These are phyloP conservation scores for Cossypha heuglini DNA, from an alignment of 2,797 vertebrate genomes.

Conservation along the genomic window DNA sequence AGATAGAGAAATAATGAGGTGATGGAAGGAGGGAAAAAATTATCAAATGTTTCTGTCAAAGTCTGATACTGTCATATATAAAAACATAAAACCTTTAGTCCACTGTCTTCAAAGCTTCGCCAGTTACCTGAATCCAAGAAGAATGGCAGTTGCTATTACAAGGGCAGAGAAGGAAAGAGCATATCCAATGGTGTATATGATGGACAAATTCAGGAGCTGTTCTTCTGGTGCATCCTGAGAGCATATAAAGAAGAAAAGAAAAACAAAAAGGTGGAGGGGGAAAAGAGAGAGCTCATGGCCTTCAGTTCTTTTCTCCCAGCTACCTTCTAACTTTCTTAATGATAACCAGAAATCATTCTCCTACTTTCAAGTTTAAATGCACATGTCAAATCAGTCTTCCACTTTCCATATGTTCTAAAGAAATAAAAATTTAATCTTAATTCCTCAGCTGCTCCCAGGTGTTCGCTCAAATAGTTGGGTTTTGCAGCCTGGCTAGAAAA, in stretches of 20 bases:
- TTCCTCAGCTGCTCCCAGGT: slow-evolving; percentile 1
- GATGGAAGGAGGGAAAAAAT: not conserved
- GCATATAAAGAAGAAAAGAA: slow-evolving; percentile 12
- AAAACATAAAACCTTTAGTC: not conserved
- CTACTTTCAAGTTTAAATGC: not conserved
- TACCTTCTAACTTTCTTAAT: not conserved
- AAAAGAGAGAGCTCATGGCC: not conserved
- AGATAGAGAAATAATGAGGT: not conserved
- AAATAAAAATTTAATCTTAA: slow-evolving; percentile 17
- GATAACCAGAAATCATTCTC: not conserved
- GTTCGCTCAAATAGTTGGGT: not conserved
- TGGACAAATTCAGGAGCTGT: slow-evolving; percentile 75
- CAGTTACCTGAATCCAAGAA: slow-evolving; percentile 81
- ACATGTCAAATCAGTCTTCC: not conserved
- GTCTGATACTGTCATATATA: not conserved
- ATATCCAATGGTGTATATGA: slow-evolving; percentile 82
- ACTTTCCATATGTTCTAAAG: not conserved
- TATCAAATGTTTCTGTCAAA: not conserved
- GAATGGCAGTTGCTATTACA: slow-evolving; percentile 79
- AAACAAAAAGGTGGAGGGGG: not conserved
- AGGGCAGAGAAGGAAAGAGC: slow-evolving; percentile 80
- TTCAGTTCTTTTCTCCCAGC: slow-evolving; percentile 14
- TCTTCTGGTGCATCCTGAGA: slow-evolving; percentile 72
- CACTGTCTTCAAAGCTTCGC: not conserved
- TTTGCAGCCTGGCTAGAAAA: slow-evolving; percentile 14